Base-by-base conservation (phyloP, 2,888 invertebrate genomes). In the Xestia xanthographa region DNA sequence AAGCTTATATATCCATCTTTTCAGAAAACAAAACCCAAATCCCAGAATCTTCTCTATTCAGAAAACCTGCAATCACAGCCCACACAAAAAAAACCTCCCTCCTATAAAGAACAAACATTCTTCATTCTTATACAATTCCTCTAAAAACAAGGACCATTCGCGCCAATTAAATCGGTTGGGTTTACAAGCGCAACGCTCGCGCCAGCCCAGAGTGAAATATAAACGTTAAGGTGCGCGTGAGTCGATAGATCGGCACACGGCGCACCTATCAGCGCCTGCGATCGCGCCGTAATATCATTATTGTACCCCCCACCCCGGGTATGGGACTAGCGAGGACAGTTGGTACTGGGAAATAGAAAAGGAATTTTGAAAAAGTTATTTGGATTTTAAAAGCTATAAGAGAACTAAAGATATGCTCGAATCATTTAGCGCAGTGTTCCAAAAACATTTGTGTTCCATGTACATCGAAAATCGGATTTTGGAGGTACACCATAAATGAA, bases 121-220 rank as follows among this genome's bases (percentile, higher is more conserved):
- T 56, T 74, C 38, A 65, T 48, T 26, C 66, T 48, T 17, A 71
- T 53, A 86, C 86, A 88, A 88, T 89, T 88, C 85, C 85, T 87
- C 88, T 86, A 85, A 88, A 88, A 87, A 85, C 91, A 90, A 67
- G 92, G 90, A 91, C 87, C 86, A 88, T 86, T 87, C 91, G 80
- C 90, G 91, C 95, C 95, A 95, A 95, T 95, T 95, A 95, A 95
- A 93, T 90, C 89, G 87, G 90, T 87, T 88, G 89, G 88, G 90
- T 91, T 90, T 91, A 93, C 93, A 93, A 92, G 93, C 91, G 88
- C 92, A 88, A 88, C 91, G 88, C 94, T 92, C 94, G 94, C 94
- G 94, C 93, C 91, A 80, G 80, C 78, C 87, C 90, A 86, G 90
- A 89, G 90, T 88, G 90, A 90, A 91, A 92, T 92, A 92, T 91